Conservation (phyloP, 2,113 vertebrate genomes). For the Embiotoca jacksoni region DNA sequence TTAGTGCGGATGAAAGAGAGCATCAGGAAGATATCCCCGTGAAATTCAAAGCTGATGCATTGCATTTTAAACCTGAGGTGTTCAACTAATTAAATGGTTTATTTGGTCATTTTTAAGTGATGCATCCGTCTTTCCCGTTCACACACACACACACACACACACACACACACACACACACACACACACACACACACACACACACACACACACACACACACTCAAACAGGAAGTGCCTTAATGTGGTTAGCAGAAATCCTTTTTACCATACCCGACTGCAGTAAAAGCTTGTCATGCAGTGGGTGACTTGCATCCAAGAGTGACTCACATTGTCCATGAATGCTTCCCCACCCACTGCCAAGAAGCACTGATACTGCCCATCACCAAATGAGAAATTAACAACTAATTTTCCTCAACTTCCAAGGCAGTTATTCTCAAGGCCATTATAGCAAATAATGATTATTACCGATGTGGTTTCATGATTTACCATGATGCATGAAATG, state of each 20-base stretch:
- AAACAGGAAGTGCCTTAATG: conserved; percentile 12
- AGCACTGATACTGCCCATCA: conserved; percentile 34
- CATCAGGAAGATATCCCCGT: conserved; percentile 19
- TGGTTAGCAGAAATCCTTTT: conserved; percentile 34
- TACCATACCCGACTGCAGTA: conserved; percentile 41
- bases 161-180: conserved; percentile 14
- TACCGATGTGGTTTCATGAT: conserved; percentile 71
- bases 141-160: background rate
- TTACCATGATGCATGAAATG: conserved; percentile 81
- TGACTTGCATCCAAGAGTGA: conserved; percentile 67
- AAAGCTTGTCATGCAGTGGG: conserved; percentile 52
- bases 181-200: conserved; percentile 14
- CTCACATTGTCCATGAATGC: conserved; percentile 48
- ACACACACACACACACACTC: conserved; percentile 17
- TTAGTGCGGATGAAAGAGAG: conserved; percentile 24
- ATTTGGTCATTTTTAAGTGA: conserved; percentile 26
- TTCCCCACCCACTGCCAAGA: conserved; percentile 49
- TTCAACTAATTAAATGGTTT: conserved; percentile 35
- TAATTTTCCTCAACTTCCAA: conserved; percentile 62
- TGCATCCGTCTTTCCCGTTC: background rate
- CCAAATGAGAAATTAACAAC: conserved; percentile 69
- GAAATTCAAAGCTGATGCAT: conserved; percentile 21
- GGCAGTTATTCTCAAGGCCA: conserved; percentile 67
- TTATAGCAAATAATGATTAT: conserved; percentile 69
- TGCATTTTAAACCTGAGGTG: background rate